Conservation (phyloP, 1,140 invertebrate genomes). For the Metaphire vulgaris region DNA sequence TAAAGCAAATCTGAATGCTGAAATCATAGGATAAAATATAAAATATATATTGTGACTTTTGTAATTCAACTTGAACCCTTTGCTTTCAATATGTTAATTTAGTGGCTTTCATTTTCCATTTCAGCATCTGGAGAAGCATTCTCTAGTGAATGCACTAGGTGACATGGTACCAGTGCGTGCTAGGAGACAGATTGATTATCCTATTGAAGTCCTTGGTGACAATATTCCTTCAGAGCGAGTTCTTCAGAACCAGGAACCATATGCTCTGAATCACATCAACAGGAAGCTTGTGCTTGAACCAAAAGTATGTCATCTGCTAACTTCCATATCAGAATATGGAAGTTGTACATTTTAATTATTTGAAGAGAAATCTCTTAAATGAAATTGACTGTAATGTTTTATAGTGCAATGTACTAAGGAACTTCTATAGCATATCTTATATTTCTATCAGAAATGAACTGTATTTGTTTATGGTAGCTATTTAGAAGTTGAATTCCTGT, state of each 20-base stretch:
- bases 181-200: constrained; percentile 48
- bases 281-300: constrained; percentile 50
- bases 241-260: constrained; percentile 39
- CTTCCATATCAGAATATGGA: neutral
- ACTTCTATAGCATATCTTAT: too few species aligned
- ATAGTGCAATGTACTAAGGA: too few species aligned
- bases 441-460: too few species aligned
- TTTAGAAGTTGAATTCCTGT: too few species aligned
- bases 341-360: neutral
- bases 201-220: constrained; percentile 41
- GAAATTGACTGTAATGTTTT: too few species aligned
- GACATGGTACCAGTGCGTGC: constrained; percentile 50
- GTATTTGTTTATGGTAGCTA: too few species aligned
- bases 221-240: constrained; percentile 51
- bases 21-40: too few species aligned
- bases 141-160: constrained; percentile 42
- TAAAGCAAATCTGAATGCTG: too few species aligned
- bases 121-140: constrained; percentile 45
- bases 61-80: too few species aligned
- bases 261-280: constrained; percentile 51
- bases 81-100: too few species aligned
- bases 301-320: constrained; percentile 38
- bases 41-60: too few species aligned
- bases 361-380: neutral
- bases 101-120: too few species aligned